Evolutionary conservation across 2,113 vertebrate genomes (phyloP).

Genomic region (Myrmecobius fasciatus): DNA sequence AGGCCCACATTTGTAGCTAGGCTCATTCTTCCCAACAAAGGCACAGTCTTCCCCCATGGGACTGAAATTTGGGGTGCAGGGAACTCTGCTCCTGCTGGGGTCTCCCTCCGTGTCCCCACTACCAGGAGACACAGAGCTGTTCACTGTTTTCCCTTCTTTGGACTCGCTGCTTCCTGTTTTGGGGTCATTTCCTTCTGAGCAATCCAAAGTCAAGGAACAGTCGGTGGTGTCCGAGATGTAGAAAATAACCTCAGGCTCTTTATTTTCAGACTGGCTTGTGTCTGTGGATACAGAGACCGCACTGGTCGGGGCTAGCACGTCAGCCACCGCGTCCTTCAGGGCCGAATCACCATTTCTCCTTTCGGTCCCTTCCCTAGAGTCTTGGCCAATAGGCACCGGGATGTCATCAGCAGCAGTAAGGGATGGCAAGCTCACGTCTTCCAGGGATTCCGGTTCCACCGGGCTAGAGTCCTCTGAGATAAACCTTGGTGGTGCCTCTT

Average conservation of each 20-base stretch:
- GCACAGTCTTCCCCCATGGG: conserved; percentile 69
- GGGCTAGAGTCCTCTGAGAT: conserved; percentile 79
- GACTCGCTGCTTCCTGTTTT: conserved; percentile 72
- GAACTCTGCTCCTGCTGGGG: conserved; percentile 78
- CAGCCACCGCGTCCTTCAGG: conserved; percentile 76
- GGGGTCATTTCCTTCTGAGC: conserved; percentile 87
- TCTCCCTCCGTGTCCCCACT: conserved; percentile 53
- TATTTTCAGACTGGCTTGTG: conserved; percentile 82
- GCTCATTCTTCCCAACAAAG: conserved; percentile 78
- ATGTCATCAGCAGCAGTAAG: conserved; percentile 64
- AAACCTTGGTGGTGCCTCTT: conserved; percentile 77
- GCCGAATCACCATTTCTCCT: conserved; percentile 59
- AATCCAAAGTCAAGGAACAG: conserved; percentile 92
- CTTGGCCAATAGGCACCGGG: conserved; percentile 57
- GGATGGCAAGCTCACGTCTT: conserved; percentile 72
- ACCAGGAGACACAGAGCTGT: conserved; percentile 54
- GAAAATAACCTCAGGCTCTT: conserved; percentile 80
- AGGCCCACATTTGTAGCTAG: conserved; percentile 46
- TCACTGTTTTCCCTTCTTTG: conserved; percentile 38
- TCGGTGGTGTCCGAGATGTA: conserved; percentile 89
- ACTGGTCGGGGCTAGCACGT: conserved; percentile 84
- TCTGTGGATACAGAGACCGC: conserved; percentile 84
- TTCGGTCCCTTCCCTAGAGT: conserved; percentile 68
- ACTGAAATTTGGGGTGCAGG: conserved; percentile 81
- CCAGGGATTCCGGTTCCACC: conserved; percentile 79